Conservation (phyloP, 2,113 vertebrate species). For the Gymnarchus niloticus region DNA sequence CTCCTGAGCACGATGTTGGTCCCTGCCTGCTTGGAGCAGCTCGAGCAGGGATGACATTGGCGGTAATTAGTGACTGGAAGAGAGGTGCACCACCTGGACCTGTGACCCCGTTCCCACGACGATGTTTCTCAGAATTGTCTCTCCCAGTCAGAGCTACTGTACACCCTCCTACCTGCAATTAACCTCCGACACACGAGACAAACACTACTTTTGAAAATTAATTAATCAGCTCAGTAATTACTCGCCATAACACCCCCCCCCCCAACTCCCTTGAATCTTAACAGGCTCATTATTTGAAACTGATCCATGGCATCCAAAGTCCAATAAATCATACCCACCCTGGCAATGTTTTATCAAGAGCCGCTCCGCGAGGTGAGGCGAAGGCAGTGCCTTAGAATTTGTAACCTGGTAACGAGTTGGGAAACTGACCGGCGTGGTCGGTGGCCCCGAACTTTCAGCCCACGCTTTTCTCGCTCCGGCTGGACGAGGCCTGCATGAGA, state of each 20-base stretch:
- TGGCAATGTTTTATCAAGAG: background rate
- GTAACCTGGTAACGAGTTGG: background rate
- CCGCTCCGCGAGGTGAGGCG: background rate
- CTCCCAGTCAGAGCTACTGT: constrained; percentile 25
- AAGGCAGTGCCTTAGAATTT: background rate
- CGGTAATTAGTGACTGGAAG: constrained; percentile 31
- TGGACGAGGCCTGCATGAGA: background rate
- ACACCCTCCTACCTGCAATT: constrained; percentile 54
- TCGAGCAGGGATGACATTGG: constrained; percentile 29
- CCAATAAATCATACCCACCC: background rate
- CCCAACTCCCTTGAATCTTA: constrained; percentile 17
- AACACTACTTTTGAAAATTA: constrained; percentile 33
- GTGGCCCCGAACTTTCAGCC: background rate
- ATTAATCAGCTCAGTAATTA: constrained; percentile 38
- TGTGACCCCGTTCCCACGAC: constrained; percentile 27
- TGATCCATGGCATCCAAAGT: constrained; percentile 12
- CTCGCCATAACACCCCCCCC: background rate
- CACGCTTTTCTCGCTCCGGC: background rate
- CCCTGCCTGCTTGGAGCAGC: background rate
- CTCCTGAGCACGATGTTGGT: too few species aligned
- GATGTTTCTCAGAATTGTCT: constrained; percentile 8
- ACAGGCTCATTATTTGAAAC: constrained; percentile 15
- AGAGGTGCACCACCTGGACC: constrained; percentile 34
- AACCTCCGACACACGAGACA: constrained; percentile 50
- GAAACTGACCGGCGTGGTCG: background rate